These are phyloP conservation scores for Stegodyphus dumicola DNA, from an alignment of 1,140 invertebrate species.

Conservation along the genomic window DNA sequence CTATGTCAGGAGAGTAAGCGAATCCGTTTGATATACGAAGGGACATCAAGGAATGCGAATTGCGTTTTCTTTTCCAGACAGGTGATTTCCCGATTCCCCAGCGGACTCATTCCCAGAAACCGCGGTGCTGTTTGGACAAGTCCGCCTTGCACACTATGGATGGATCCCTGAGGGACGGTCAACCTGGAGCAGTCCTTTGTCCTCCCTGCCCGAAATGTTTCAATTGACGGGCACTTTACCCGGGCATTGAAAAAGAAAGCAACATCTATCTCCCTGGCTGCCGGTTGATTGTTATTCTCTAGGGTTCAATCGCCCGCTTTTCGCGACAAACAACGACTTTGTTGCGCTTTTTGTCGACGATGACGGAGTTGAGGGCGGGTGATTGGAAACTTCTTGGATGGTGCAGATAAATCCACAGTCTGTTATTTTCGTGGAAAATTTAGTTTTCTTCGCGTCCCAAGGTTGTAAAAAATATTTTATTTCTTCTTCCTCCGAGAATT, in stretches of 20 bases:
- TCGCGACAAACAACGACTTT: background rate
- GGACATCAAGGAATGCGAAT: background rate
- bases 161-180: background rate
- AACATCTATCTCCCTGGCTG: background rate
- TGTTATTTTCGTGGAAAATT: too few species aligned
- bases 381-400: background rate
- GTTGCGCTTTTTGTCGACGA: background rate
- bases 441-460: too few species aligned
- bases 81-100: background rate
- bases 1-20: too few species aligned
- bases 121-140: background rate
- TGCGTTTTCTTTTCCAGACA: background rate
- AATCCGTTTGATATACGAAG: background rate
- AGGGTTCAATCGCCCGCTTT: background rate
- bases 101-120: background rate
- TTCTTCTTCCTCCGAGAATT: too few species aligned
- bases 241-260: background rate
- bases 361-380: background rate
- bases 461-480: too few species aligned
- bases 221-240: too few species aligned
- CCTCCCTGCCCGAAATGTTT: too few species aligned
- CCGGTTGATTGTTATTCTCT: background rate
- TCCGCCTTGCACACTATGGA: background rate
- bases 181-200: background rate
- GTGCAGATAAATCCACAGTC: too few species aligned